Conservation (phyloP, 2,888 invertebrate species). For the Lingula anatina region DNA sequence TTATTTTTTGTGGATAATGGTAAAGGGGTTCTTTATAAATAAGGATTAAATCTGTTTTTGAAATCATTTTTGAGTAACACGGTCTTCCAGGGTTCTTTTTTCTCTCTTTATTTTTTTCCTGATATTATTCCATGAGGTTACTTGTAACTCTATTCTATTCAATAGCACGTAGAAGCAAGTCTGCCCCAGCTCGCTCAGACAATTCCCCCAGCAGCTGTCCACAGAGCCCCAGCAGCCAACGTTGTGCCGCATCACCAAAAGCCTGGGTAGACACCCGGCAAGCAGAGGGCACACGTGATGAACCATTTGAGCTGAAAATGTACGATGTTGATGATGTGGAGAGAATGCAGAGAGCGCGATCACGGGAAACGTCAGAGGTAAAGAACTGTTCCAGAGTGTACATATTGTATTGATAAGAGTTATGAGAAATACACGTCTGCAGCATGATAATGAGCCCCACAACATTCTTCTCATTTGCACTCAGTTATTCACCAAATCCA, state of each 20-base stretch:
- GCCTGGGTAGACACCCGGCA: conserved; percentile 39
- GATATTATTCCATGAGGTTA: too few species aligned
- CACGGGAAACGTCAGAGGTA: conserved; percentile 51
- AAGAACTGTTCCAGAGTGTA: conserved; percentile 2
- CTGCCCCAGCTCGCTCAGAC: conserved; percentile 43
- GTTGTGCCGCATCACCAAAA: conserved; percentile 21
- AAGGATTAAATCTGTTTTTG: too few species aligned
- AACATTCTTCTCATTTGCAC: too few species aligned
- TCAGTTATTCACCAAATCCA: too few species aligned
- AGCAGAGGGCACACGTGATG: conserved; percentile 25
- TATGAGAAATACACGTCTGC: too few species aligned
- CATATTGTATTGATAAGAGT: background rate
- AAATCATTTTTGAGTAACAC: too few species aligned
- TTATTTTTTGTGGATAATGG: too few species aligned
- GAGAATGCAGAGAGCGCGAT: conserved; percentile 55
- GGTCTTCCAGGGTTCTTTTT: too few species aligned
- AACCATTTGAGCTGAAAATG: conserved; percentile 42
- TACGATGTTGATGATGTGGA: conserved; percentile 58
- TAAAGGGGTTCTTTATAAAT: too few species aligned
- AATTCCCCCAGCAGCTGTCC: conserved; percentile 25
- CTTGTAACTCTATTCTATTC: too few species aligned
- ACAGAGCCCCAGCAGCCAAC: conserved; percentile 22
- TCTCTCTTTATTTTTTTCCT: too few species aligned
- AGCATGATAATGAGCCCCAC: too few species aligned
- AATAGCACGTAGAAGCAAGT: conserved; percentile 39